A percentile compares a stretch with the other conserved stretches of the same genome.
phyloP scores from a whole-genome alignment of 2,888 invertebrate species.

The Chloroclysta siterata region DNA sequence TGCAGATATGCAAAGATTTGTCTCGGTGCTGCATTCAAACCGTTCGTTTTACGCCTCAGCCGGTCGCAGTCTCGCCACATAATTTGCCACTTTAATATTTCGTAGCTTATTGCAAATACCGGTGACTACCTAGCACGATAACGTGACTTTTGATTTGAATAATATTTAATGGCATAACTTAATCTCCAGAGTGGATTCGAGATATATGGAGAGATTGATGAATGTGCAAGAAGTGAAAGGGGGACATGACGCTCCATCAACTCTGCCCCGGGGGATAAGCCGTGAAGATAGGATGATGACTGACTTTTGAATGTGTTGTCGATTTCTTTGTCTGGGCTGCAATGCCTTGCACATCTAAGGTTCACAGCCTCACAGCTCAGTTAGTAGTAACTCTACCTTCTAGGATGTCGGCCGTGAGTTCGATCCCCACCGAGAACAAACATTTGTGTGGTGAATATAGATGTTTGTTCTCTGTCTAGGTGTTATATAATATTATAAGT shows the following conservation, averaged over 20 bases:
- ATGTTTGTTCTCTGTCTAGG: no score
- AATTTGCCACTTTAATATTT: not conserved
- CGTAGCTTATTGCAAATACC: constrained; percentile 15
- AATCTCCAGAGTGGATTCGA: constrained; percentile 32
- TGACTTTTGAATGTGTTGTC: constrained; percentile 34
- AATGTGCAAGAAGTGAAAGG: constrained; percentile 44
- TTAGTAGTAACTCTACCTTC: no score
- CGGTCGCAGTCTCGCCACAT: not conserved
- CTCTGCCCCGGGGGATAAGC: constrained; percentile 37
- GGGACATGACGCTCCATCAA: constrained; percentile 43
- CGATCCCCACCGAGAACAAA: no score
- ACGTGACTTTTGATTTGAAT: constrained; percentile 16
- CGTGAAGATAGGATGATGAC: constrained; percentile 36
- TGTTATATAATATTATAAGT: no score
- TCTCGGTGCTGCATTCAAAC: not conserved
- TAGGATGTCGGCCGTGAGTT: no score
- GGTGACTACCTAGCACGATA: constrained; percentile 5
- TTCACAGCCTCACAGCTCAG: not conserved
- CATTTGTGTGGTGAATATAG: no score
- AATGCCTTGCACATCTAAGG: constrained; percentile 6
- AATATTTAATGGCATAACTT: constrained; percentile 18
- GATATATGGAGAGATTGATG: constrained; percentile 42
- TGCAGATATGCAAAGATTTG: not conserved
- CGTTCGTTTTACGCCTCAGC: not conserved
- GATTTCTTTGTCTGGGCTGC: constrained; percentile 13